phyloP scores from a whole-genome alignment of 2,888 invertebrate species.

The Nymphalis c-album region DNA sequence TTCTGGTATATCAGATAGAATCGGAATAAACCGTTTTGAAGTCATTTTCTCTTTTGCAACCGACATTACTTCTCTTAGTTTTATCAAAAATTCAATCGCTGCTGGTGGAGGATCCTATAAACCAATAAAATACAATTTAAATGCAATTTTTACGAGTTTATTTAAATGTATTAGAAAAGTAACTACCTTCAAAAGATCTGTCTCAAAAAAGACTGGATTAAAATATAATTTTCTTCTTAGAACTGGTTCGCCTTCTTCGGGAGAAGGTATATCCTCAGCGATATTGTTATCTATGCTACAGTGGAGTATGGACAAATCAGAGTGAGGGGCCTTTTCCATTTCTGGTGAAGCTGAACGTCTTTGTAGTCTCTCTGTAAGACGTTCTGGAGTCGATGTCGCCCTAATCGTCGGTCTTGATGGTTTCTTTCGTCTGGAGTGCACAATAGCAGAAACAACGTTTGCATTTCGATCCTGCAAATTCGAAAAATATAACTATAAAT shows the following conservation, averaged over 20 bases:
- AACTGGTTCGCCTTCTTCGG: slow-evolving; percentile 62
- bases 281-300: slow-evolving; percentile 61
- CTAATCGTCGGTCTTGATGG: slow-evolving; percentile 59
- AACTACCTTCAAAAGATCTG: slow-evolving; percentile 89
- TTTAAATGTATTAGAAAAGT: neutral
- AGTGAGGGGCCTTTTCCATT: slow-evolving; percentile 74
- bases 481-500: slow-evolving; percentile 8
- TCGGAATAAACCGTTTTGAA: slow-evolving; percentile 89
- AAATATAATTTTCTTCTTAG: slow-evolving; percentile 91
- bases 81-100: slow-evolving; percentile 92
- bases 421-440: slow-evolving; percentile 70
- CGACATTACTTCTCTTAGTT: slow-evolving; percentile 93
- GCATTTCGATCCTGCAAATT: slow-evolving; percentile 69
- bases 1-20: slow-evolving; percentile 89
- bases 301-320: slow-evolving; percentile 74
- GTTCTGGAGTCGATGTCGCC: slow-evolving; percentile 56
- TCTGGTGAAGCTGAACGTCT: slow-evolving; percentile 71
- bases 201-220: slow-evolving; percentile 95
- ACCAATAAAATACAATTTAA: neutral
- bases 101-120: slow-evolving; percentile 93
- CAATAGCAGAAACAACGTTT: slow-evolving; percentile 70
- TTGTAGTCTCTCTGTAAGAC: slow-evolving; percentile 60
- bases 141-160: neutral
- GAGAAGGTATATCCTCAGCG: slow-evolving; percentile 52
- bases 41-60: slow-evolving; percentile 94